A percentile compares a stretch with the other conserved stretches of the same genome.
phyloP scores from a whole-genome alignment of 2,113 vertebrate genomes.

The Aspidoscelis tigris region DNA sequence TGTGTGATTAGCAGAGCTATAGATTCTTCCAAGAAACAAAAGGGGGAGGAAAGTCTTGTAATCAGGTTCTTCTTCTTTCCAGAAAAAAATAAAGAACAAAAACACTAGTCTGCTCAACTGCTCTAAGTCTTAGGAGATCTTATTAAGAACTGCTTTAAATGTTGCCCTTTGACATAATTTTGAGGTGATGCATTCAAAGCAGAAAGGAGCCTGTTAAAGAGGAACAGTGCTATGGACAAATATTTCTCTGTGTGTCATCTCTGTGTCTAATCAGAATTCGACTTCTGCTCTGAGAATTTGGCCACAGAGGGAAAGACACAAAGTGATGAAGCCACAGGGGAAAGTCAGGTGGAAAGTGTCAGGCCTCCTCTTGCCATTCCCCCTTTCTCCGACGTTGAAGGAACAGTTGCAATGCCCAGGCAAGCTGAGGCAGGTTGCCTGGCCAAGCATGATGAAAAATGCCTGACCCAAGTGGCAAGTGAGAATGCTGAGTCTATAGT shows the following conservation, averaged over 20 bases:
- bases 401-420: too few relatives aligned
- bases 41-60: constrained; percentile 47
- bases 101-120: constrained; percentile 56
- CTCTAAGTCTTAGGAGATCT: constrained; percentile 68
- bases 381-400: too few relatives aligned
- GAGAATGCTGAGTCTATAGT: too few relatives aligned
- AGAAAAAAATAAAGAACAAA: background rate
- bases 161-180: constrained; percentile 68
- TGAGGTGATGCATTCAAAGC: constrained; percentile 48
- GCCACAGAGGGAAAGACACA: background rate
- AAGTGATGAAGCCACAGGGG: rapidly evolving
- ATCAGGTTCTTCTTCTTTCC: constrained; percentile 48
- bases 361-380: too few relatives aligned
- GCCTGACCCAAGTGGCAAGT: too few relatives aligned
- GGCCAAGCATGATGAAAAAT: too few relatives aligned
- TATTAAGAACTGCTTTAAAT: constrained; percentile 74
- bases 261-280: rapidly evolving
- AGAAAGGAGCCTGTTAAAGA: constrained; percentile 46
- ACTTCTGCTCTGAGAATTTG: background rate
- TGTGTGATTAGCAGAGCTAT: constrained; percentile 57
- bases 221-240: constrained; percentile 15
- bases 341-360: too few relatives aligned
- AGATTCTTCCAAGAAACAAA: constrained; percentile 36
- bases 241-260: background rate
- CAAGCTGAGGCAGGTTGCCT: too few relatives aligned